These are phyloP conservation scores for Drosophila ananassae DNA, from an alignment of 1,140 invertebrate genomes.

Conservation along the genomic window DNA sequence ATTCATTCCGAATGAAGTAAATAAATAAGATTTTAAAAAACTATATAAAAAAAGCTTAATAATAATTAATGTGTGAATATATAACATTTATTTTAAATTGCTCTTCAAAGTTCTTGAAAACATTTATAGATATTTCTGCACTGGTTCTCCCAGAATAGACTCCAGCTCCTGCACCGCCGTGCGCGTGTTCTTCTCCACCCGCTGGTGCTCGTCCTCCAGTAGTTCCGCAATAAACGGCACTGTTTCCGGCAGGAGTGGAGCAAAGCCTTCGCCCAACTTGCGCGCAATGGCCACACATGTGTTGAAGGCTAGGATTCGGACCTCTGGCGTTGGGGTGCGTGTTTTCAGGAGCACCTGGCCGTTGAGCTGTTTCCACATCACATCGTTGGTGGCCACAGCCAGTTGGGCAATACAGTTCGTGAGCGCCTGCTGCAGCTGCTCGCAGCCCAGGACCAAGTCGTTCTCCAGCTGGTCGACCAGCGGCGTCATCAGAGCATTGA, in stretches of 20 bases:
- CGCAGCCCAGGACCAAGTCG: slow-evolving; percentile 85
- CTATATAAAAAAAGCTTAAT: too few species aligned
- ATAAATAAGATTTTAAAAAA: slow-evolving; percentile 17
- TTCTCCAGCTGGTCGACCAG: slow-evolving; percentile 96
- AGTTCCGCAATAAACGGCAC: slow-evolving; percentile 93
- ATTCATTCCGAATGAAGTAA: slow-evolving; percentile 36
- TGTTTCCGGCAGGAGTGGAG: slow-evolving; percentile 91
- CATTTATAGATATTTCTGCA: slow-evolving; percentile 92
- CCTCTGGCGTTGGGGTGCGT: slow-evolving; percentile 88
- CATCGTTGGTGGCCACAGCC: slow-evolving; percentile 92
- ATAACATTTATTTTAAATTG: not conserved
- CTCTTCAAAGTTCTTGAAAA: not conserved
- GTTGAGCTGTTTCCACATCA: slow-evolving; percentile 94
- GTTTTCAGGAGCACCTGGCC: slow-evolving; percentile 96
- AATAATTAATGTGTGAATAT: not conserved
- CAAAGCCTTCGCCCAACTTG: slow-evolving; percentile 92
- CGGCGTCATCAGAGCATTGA: slow-evolving; percentile 92
- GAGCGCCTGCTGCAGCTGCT: slow-evolving; percentile 86
- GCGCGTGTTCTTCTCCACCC: slow-evolving; percentile 90
- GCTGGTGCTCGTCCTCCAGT: slow-evolving; percentile 92
- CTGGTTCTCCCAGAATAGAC: slow-evolving; percentile 91
- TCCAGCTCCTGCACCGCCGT: slow-evolving; percentile 91
- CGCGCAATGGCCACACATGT: slow-evolving; percentile 89
- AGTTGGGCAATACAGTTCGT: slow-evolving; percentile 92
- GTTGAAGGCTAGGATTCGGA: slow-evolving; percentile 86